phyloP scores from a whole-genome alignment of 2,797 vertebrate species.

The Myoxocephalus aenaeus region DNA sequence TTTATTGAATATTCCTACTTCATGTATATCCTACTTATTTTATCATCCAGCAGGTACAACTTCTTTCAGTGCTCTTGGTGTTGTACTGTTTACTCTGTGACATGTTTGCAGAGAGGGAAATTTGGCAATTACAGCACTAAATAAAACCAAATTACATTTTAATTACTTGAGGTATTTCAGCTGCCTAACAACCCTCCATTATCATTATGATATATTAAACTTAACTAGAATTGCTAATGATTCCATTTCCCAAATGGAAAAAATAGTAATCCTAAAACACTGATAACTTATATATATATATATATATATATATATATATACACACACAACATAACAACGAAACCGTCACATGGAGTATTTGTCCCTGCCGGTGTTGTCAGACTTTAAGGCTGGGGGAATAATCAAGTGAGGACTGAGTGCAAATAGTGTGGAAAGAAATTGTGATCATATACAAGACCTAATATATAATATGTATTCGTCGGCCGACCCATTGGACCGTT shows the following conservation, averaged over 20 bases:
- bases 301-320: too few relatives aligned
- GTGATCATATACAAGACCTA: not conserved
- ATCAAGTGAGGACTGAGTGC: not conserved
- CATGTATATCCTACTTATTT: slow-evolving; percentile 7
- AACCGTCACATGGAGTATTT: not conserved
- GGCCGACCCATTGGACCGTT: not conserved
- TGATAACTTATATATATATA: not conserved
- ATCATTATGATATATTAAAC: slow-evolving; percentile 23
- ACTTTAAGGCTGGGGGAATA: not conserved
- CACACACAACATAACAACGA: not conserved
- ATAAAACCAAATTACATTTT: not conserved
- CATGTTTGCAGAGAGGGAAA: not conserved
- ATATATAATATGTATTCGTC: not conserved
- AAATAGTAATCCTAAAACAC: not conserved
- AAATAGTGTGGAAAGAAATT: not conserved
- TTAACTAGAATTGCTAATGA: not conserved
- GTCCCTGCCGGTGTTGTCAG: too few relatives aligned
- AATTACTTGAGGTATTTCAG: slow-evolving; percentile 15
- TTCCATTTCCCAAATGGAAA: slow-evolving; percentile 10
- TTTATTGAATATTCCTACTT: slow-evolving; percentile 13
- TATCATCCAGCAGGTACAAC: not conserved
- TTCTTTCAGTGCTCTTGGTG: not conserved
- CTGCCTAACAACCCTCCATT: slow-evolving; percentile 7
- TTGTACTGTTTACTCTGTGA: not conserved
- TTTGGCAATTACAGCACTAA: slow-evolving; percentile 7